These are phyloP conservation scores for Lysiphlebus fabarum DNA, from an alignment of 1,140 invertebrate species.

Conservation along the genomic window DNA sequence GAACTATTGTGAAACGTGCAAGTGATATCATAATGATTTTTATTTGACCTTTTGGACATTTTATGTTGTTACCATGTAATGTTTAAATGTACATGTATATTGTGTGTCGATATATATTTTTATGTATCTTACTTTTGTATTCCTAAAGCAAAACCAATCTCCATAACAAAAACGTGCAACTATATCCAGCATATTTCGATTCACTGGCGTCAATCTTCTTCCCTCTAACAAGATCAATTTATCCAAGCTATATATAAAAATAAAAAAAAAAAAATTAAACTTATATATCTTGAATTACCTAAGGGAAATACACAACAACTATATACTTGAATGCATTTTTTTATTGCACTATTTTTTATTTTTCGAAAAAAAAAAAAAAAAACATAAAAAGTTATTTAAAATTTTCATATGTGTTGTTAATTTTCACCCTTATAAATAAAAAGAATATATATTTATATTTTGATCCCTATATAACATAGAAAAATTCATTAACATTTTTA, in stretches of 20 bases:
- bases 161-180: slow-evolving; percentile 40
- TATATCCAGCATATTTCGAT: slow-evolving; percentile 20
- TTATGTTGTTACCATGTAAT: too few species aligned
- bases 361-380: too few species aligned
- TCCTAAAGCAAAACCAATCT: slow-evolving; percentile 40
- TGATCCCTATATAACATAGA: slow-evolving; percentile 25
- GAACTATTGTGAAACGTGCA: too few species aligned
- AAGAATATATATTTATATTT: slow-evolving; percentile 11
- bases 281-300: too few species aligned
- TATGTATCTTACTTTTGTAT: slow-evolving; percentile 33
- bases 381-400: too few species aligned
- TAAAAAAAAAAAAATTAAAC: background rate
- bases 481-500: slow-evolving; percentile 55
- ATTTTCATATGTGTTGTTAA: slow-evolving; percentile 15
- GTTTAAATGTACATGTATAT: too few species aligned
- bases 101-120: too few species aligned
- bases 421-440: slow-evolving; percentile 14
- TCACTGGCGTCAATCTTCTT: slow-evolving; percentile 26
- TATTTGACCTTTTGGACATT: too few species aligned
- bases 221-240: slow-evolving; percentile 12
- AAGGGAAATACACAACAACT: too few species aligned
- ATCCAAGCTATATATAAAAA: background rate
- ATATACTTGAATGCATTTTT: too few species aligned
- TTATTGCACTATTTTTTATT: too few species aligned
- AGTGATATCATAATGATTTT: too few species aligned